phyloP scores from a whole-genome alignment of 2,888 invertebrate genomes.

The Corbicula japonica region DNA sequence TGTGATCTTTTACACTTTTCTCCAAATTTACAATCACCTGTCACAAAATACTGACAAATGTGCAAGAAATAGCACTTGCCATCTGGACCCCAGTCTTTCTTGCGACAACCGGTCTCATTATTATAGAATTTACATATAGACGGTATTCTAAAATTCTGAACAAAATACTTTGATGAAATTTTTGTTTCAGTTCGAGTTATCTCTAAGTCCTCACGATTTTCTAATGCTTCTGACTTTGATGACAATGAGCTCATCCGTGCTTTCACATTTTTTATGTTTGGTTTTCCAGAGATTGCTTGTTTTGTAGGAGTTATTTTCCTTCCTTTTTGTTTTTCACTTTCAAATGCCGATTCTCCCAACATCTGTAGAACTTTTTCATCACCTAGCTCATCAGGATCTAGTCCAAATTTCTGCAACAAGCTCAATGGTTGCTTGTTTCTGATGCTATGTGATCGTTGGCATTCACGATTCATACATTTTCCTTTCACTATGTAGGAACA shows the following conservation, averaged over 20 bases:
- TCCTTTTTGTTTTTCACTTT: constrained; percentile 33
- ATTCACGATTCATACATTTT: constrained; percentile 45
- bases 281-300: too few species aligned
- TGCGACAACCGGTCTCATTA: constrained; percentile 56
- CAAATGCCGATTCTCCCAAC: constrained; percentile 29
- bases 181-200: constrained; percentile 7
- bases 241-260: too few species aligned
- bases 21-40: constrained; percentile 52
- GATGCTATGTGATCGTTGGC: constrained; percentile 53
- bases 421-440: constrained; percentile 51
- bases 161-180: constrained; percentile 18
- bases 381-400: constrained; percentile 57
- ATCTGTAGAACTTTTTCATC: constrained; percentile 44
- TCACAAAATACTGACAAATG: constrained; percentile 61
- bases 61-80: constrained; percentile 59
- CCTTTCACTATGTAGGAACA: constrained; percentile 48
- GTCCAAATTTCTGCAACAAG: constrained; percentile 55
- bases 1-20: constrained; percentile 62
- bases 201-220: too few species aligned
- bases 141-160: constrained; percentile 46
- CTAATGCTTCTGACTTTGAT: too few species aligned
- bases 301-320: constrained; percentile 13
- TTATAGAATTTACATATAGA: constrained; percentile 63
- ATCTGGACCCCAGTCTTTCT: constrained; percentile 57
- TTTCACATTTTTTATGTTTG: too few species aligned